phyloP scores from a whole-genome alignment of 1,140 invertebrate genomes.

The Atta cephalotes region DNA sequence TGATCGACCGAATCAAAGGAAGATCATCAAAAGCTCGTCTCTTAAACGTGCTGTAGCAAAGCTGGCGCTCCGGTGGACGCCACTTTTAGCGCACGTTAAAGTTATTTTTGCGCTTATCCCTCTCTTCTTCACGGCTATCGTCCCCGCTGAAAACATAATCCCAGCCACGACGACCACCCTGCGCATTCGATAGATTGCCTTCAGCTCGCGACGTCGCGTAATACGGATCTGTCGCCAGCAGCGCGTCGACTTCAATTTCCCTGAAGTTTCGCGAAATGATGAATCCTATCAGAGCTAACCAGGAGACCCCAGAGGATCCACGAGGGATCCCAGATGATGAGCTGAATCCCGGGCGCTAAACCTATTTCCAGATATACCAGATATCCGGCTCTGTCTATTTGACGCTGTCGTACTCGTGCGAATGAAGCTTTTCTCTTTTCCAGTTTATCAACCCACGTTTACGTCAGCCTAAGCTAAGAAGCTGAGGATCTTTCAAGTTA shows the following conservation, averaged over 20 bases:
- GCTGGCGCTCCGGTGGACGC: constrained; percentile 80
- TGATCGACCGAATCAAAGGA: neutral
- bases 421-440: neutral
- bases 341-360: constrained; percentile 43
- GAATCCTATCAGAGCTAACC: neutral
- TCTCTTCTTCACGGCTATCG: constrained; percentile 70
- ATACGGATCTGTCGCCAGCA: neutral
- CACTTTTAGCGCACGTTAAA: constrained; percentile 83
- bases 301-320: neutral
- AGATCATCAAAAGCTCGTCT: constrained; percentile 36
- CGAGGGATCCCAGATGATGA: constrained; percentile 45
- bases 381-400: neutral
- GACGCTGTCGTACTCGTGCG: neutral
- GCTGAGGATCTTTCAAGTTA: neutral
- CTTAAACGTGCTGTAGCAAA: constrained; percentile 75
- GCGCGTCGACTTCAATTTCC: neutral
- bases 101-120: constrained; percentile 83
- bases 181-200: constrained; percentile 25
- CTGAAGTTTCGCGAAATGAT: neutral
- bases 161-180: constrained; percentile 49
- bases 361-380: constrained; percentile 75
- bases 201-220: constrained; percentile 15
- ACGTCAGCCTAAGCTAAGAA: neutral
- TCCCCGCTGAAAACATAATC: constrained; percentile 76
- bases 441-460: neutral